Evolutionary conservation across 2,888 invertebrate species (phyloP), one percentile per base, ranked within the genome.

Genomic region (Polydrusus pterygomalis): DNA sequence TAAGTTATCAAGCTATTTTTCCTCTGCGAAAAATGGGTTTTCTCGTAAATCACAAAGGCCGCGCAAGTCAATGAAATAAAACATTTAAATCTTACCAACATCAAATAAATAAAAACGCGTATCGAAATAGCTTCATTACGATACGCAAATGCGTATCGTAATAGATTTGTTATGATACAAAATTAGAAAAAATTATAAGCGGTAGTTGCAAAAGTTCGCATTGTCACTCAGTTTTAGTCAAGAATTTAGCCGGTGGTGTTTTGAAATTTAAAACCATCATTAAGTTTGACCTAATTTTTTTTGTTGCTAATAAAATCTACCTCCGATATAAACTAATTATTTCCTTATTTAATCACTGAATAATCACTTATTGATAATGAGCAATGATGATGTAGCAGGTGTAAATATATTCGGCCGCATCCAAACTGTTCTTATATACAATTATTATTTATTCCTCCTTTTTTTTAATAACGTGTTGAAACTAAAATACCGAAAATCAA

Each of bases 331-430:
- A 58, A 58, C 17, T 34, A 58, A 58, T 58, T 58, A 58, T 58
- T 58, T 58, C 34, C 15, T 38, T 34, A n/a, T 9, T 38, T 38
- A 38, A 58, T 58, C 58, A 58, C n/a, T 58, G 38, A 58, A 58
- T 58, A 10, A 34, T 34, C 8, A 34, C 9, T 34, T 38, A 34
- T 17, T 34, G 15, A 9, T 58, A 34, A 25, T 25, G 58, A 38
- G 58, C 15, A 58, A 17, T 58, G 58, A 17, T 10, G 17, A 58
- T 51, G 9, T 9, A 9, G 38, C 58, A 58, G 58, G 38, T 58
- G 58, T 17, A 58, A 58, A 38, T 58, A 13, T 34, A n/a, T 56
- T 34, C 1, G 34, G 56, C 15, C 13, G 13, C 8, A 54, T 54
- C 54, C 54, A 13, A 54, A 54, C 54, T 25, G 49, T 51, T 51